These are phyloP conservation scores for Metacarcinus magister DNA, from an alignment of 2,888 invertebrate genomes.

Conservation along the genomic window DNA sequence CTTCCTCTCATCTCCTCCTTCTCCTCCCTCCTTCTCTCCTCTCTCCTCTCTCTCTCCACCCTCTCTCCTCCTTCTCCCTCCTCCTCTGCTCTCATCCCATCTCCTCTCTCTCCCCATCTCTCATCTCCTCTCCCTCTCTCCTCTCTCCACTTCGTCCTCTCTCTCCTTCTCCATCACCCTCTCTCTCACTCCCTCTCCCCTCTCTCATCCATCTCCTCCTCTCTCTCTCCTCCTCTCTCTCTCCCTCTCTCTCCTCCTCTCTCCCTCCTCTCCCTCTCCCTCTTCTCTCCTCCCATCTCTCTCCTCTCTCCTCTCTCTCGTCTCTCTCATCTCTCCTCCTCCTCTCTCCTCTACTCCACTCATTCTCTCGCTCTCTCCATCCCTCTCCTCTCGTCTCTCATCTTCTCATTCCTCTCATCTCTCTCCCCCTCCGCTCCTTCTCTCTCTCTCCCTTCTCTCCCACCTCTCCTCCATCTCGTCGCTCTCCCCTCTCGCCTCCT, in stretches of 20 bases:
- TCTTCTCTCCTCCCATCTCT: not conserved
- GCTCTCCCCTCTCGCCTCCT: not conserved
- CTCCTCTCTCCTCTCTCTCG: not conserved
- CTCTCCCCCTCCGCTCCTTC: not conserved
- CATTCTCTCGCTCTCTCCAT: not conserved
- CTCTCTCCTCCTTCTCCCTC: not conserved
- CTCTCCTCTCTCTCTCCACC: not conserved
- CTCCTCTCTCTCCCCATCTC: too few relatives aligned
- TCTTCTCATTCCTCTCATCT: not conserved
- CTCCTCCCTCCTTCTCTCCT: not conserved
- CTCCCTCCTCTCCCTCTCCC: not conserved
- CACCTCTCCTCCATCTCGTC: not conserved
- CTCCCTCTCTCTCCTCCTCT: not conserved
- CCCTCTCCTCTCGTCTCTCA: not conserved
- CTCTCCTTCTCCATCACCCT: not conserved
- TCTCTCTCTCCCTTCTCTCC: too few relatives aligned
- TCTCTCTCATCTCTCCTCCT: too few relatives aligned
- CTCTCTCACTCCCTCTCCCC: not conserved
- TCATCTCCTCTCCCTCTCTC: not conserved
- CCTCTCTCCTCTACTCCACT: too few relatives aligned
- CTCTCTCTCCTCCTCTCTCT: too few relatives aligned
- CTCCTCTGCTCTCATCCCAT: not conserved
- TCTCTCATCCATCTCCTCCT: not conserved
- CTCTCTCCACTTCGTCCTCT: not conserved
- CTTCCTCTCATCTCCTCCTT: not conserved